Conservation (phyloP, 2,113 vertebrate species). For the Chloebia gouldiae region DNA sequence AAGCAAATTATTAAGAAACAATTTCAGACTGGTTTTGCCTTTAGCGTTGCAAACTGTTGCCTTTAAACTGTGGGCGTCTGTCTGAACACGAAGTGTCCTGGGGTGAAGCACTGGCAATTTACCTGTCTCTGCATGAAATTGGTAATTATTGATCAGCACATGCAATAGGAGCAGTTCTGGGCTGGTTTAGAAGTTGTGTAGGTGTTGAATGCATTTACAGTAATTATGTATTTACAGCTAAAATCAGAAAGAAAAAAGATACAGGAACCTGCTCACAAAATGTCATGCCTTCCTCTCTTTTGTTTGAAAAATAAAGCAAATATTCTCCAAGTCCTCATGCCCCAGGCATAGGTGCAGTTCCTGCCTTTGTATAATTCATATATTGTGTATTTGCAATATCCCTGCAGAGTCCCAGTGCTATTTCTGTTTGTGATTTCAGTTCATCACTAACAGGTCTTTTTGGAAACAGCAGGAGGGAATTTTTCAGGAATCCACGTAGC, state of each 20-base stretch:
- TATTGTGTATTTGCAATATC: neutral
- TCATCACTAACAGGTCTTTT: neutral
- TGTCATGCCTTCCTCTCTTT: slow-evolving; percentile 2
- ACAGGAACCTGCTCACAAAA: neutral
- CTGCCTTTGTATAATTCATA: neutral
- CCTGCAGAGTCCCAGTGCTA: neutral
- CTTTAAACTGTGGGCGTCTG: slow-evolving; percentile 38
- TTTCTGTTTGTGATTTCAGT: neutral
- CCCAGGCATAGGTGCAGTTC: neutral
- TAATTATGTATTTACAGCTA: slow-evolving; percentile 44
- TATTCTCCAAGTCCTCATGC: neutral
- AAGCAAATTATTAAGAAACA: slow-evolving; percentile 37
- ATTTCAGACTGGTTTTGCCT: slow-evolving; percentile 2
- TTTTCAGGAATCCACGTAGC: neutral
- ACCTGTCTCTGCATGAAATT: slow-evolving; percentile 44
- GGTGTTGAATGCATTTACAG: slow-evolving; percentile 46
- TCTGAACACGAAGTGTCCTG: slow-evolving; percentile 39
- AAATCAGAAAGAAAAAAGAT: slow-evolving; percentile 26
- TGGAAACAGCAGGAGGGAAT: neutral
- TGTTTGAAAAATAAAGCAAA: neutral
- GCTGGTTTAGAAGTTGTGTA: neutral
- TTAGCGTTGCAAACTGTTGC: slow-evolving; percentile 14
- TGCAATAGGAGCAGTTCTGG: slow-evolving; percentile 17
- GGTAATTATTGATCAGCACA: slow-evolving; percentile 62
- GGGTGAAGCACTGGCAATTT: slow-evolving; percentile 62